Evolutionary conservation across 2,797 vertebrate species (phyloP), one percentile per base, ranked within the genome.

Genomic region (Anableps anableps): DNA sequence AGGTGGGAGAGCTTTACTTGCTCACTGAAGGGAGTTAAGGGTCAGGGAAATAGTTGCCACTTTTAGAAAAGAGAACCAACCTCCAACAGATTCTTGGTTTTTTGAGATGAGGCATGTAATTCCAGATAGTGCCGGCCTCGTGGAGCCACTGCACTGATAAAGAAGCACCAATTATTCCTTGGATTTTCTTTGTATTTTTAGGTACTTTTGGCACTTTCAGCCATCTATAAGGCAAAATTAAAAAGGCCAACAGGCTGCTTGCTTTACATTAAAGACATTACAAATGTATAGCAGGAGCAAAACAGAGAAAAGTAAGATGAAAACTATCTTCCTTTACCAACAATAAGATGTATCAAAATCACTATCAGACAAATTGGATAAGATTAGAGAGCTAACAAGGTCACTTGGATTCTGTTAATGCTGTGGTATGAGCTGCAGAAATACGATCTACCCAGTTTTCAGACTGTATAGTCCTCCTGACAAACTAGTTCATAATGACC

Each of bases 1-100:
- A 45, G 62, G 41, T 77, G 23, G 21, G 60, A 73, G 81, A 80
- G 48, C 74, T 83, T 80, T 55, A 77, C 43, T 60, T 71, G 71
- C 38, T n/a, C 19, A 43, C 38, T 60, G 70, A 78, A 72, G 45
- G 34, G 64, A 71, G 43, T 47, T 29, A 45, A 45, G 14, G 68
- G 23, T 71, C 41, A 71, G 41, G 68, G 68, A 71, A 45, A 45
- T 29, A 8, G 26, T 71, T 71, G 68, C 41, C 23, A 5, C 47
- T 71, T 68, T 70, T 29, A 16, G 41, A 71, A 71, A 71, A 29
- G 29, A 45, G 41, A 45, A 29, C 14, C 68, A n/a, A 26, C 41
- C 41, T 29, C 41, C 68, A 29, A 45, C 68, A 71, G n/a, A 71
- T 71, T 29, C 41, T 71, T 8, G 41, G 26, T 71, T 68, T 68